Conservation (phyloP, 53 echinoderm and acorn worm genomes). For the Echinarachnius parma region DNA sequence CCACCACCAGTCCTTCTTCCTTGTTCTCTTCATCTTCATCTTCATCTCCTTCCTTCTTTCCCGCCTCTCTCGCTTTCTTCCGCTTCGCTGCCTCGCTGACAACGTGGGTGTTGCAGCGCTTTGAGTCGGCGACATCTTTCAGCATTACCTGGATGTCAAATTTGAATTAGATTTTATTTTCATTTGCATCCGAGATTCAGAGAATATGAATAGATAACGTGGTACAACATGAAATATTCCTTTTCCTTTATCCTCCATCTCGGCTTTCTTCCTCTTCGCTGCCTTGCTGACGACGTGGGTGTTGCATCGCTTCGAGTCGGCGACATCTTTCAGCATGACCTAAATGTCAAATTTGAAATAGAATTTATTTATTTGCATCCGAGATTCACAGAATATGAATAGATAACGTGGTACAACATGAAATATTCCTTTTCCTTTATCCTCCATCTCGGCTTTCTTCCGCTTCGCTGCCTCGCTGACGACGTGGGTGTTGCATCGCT, state of each 20-base stretch:
- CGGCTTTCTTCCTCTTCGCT: constrained; percentile 26
- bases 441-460: constrained; percentile 16
- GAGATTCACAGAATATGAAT: too few relatives aligned
- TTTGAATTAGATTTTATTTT: too few relatives aligned
- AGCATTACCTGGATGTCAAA: too few relatives aligned
- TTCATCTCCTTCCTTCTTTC: neutral
- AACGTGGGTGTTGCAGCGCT: constrained; percentile 59
- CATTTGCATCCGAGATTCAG: too few relatives aligned
- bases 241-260: constrained; percentile 18
- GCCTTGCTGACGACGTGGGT: constrained; percentile 50
- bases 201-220: too few relatives aligned
- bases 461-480: constrained; percentile 37
- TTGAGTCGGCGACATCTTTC: too few relatives aligned
- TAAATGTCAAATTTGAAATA: too few relatives aligned
- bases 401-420: too few relatives aligned
- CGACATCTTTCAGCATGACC: too few relatives aligned
- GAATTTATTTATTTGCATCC: too few relatives aligned
- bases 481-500: constrained; percentile 63
- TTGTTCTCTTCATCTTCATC: constrained; percentile 24
- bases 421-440: constrained; percentile 11
- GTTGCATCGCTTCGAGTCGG: constrained; percentile 55
- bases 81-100: constrained; percentile 37
- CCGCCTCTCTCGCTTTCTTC: neutral
- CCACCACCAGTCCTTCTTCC: constrained; percentile 3
- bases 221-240: too few relatives aligned